Conservation (phyloP, 1,140 invertebrate species). For the Holotrichia oblita region DNA sequence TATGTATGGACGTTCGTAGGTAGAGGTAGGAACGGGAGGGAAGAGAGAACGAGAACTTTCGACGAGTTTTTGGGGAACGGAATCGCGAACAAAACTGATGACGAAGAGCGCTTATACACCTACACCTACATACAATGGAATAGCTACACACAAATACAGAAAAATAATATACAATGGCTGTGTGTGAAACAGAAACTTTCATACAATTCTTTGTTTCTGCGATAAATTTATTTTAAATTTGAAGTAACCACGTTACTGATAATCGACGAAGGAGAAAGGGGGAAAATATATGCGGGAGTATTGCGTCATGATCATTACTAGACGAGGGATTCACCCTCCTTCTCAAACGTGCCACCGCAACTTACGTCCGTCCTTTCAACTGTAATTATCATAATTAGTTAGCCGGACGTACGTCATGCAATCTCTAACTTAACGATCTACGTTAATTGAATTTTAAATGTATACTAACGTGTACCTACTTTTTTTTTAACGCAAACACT, state of each 20-base stretch:
- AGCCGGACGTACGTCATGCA: slow-evolving; percentile 34
- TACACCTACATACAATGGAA: no score
- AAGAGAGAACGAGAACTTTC: not conserved
- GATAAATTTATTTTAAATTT: no score
- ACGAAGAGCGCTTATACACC: no score
- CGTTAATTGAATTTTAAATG: slow-evolving; percentile 18
- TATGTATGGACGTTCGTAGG: not conserved
- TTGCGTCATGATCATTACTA: no score
- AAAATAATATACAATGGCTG: no score
- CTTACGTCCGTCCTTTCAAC: slow-evolving; percentile 41
- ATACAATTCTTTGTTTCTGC: no score
- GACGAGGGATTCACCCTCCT: not conserved
- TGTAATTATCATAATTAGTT: slow-evolving; percentile 53
- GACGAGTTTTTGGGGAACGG: slow-evolving; percentile 47
- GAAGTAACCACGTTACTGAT: no score
- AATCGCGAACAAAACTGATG: slow-evolving; percentile 26
- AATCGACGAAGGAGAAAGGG: no score
- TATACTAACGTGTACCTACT: not conserved
- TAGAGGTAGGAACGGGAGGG: not conserved
- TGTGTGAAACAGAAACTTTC: no score
- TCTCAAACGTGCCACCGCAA: not conserved
- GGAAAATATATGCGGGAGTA: no score
- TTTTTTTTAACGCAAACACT: no score
- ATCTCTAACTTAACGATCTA: slow-evolving; percentile 27
- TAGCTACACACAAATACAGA: no score